Evolutionary conservation across 2,888 invertebrate species (phyloP).

Genomic region (Acanthosepion esculentum): DNA sequence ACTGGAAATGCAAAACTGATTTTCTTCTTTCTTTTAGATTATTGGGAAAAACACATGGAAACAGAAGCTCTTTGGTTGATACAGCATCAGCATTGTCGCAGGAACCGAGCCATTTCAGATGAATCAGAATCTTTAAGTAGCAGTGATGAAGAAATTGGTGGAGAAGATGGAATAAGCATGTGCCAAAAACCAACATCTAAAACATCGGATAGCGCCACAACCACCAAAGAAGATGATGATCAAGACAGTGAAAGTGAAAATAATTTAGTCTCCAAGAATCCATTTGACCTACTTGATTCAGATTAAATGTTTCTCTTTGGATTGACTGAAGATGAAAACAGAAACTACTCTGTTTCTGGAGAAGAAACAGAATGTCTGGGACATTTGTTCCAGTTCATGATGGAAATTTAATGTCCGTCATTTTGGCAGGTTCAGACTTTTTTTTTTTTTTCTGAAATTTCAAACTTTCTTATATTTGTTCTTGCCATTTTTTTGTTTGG

Average conservation of each 20-base stretch:
- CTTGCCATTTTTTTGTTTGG: too few species aligned
- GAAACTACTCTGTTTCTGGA: background rate
- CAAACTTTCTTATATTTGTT: too few species aligned
- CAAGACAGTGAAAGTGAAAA: background rate
- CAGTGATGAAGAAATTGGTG: constrained; percentile 46
- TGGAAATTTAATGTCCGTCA: background rate
- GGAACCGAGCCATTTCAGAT: constrained; percentile 77
- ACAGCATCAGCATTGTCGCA: constrained; percentile 71
- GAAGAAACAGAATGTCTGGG: background rate
- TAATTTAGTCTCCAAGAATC: constrained; percentile 51
- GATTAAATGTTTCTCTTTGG: background rate
- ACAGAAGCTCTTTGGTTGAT: constrained; percentile 79
- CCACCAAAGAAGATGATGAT: constrained; percentile 49
- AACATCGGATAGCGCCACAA: background rate
- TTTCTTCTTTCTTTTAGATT: constrained; percentile 75
- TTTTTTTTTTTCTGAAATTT: too few species aligned
- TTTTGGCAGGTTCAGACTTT: too few species aligned
- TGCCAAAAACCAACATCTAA: background rate
- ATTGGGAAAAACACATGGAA: constrained; percentile 79
- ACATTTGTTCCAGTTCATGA: background rate
- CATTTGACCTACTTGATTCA: constrained; percentile 50
- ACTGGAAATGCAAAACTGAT: too few species aligned
- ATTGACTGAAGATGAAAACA: background rate
- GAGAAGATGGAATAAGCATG: background rate
- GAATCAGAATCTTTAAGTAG: constrained; percentile 47